Evolutionary conservation across 2,888 invertebrate species (phyloP).

Genomic region (Baccha elongata): DNA sequence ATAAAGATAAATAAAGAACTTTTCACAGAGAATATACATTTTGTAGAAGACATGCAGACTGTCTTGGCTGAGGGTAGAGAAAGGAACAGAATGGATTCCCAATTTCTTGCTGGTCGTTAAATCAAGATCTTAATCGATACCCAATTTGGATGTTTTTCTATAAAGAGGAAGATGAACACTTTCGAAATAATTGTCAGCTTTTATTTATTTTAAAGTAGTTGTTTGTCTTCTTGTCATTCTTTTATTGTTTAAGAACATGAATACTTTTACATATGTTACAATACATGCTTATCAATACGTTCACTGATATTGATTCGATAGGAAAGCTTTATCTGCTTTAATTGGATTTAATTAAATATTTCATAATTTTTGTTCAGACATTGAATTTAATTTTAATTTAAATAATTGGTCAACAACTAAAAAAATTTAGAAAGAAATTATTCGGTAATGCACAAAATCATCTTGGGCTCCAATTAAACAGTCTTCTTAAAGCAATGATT

Average conservation of each 20-base stretch:
- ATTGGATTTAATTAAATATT: too few species aligned
- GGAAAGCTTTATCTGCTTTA: too few species aligned
- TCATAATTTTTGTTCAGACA: too few species aligned
- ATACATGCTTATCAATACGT: too few species aligned
- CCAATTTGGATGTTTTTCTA: constrained; percentile 54
- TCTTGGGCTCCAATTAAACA: too few species aligned
- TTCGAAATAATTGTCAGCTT: constrained; percentile 47
- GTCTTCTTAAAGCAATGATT: too few species aligned
- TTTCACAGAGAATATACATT: neutral
- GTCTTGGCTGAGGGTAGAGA: constrained; percentile 29
- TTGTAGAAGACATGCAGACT: neutral
- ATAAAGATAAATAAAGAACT: constrained; percentile 50
- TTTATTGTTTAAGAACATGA: too few species aligned
- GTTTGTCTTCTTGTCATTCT: neutral
- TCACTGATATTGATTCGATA: too few species aligned
- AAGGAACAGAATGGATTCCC: neutral
- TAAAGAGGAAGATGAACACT: constrained; percentile 23
- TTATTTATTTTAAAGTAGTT: constrained; percentile 39
- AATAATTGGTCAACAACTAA: too few species aligned
- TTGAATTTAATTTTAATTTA: too few species aligned
- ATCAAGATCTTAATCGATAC: constrained; percentile 68
- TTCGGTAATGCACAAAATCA: too few species aligned
- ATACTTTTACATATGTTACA: neutral
- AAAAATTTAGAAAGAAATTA: too few species aligned
- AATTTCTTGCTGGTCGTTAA: constrained; percentile 61